phyloP scores from a whole-genome alignment of 2,113 vertebrate genomes.

The Salvelinus alpinus region DNA sequence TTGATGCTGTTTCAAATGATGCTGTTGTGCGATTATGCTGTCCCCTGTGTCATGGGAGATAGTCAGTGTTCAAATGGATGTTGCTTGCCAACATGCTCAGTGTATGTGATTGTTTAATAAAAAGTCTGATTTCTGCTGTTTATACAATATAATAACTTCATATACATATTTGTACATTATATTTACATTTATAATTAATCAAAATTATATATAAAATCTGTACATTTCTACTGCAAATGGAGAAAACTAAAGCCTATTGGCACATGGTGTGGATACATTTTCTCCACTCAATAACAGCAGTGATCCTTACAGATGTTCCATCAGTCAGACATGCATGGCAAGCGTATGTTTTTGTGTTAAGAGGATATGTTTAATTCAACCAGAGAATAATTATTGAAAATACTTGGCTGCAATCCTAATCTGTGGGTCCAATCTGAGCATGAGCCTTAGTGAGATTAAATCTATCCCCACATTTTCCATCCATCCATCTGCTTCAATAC shows the following conservation, averaged over 20 bases:
- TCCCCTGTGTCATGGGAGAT: conserved; percentile 3
- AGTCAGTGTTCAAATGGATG: neutral
- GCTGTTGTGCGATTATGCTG: conserved; percentile 30
- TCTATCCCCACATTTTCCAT: conserved; percentile 63
- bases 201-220: neutral
- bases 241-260: conserved; percentile 2
- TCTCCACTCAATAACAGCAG: conserved; percentile 55
- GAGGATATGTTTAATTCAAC: conserved; percentile 76
- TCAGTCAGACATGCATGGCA: conserved; percentile 53
- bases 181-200: neutral
- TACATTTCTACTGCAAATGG: conserved; percentile 36
- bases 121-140: neutral
- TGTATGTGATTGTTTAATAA: neutral
- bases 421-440: conserved; percentile 71
- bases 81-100: neutral
- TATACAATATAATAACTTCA: too few species aligned
- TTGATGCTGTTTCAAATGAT: conserved; percentile 37
- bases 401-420: conserved; percentile 71
- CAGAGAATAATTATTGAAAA: conserved; percentile 76
- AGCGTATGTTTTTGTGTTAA: conserved; percentile 71
- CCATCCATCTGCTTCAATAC: conserved; percentile 77
- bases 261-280: neutral
- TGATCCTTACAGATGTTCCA: conserved; percentile 61
- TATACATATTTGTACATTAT: neutral
- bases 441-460: conserved; percentile 76